Base-by-base conservation (phyloP, 1,140 invertebrate species). In the Tetramorium parvispinum region DNA sequence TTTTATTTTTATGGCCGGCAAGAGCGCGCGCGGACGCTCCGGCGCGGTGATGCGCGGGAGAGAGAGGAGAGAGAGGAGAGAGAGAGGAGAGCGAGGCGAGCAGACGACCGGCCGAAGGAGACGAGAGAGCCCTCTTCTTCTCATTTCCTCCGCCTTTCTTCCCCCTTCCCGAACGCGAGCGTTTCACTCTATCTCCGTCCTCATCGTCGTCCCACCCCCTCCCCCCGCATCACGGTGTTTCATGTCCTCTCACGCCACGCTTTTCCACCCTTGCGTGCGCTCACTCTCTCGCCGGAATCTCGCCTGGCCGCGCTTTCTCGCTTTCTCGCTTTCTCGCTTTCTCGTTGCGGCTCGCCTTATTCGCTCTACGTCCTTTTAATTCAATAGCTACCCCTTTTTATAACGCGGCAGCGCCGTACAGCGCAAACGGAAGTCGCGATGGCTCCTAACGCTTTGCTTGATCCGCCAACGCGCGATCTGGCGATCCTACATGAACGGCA, bases 1-100 rank as follows among this genome's bases (percentile, higher is more conserved):
- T 95, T 95, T 95, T 95, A 95, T 95, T 95, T 95, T 95, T 95
- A 95, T 95, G 94, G 93, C 94, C 92, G 94, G 90, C 87, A 93
- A 92, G 57, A 77, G 91, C 91, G 92, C 90, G 91, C 89, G 86
- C 86, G 83, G 68, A 57, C 75, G 87, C 81, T 66, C 75, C 75
- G 83, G 68, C 85, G 63, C 77, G 53, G 68, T 59, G 21, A 37
- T 11, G 49, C 1, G 68, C 86, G 85, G 24, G 91, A 89, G 89
- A 85, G 89, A 88, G 76, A n/a, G n/a, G n/a, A n/a, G n/a, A n/a
- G n/a, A n/a, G n/a, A n/a, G n/a, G n/a, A n/a, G n/a, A n/a, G n/a
- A n/a, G n/a, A n/a, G n/a, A n/a, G n/a, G n/a, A n/a, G 87, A 82
- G 90, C 76, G 68, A 88, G 76, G 87, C 76, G 87, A 61, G 57